Base-by-base conservation (phyloP, 1,140 invertebrate species). In the Bactericera cockerelli region DNA sequence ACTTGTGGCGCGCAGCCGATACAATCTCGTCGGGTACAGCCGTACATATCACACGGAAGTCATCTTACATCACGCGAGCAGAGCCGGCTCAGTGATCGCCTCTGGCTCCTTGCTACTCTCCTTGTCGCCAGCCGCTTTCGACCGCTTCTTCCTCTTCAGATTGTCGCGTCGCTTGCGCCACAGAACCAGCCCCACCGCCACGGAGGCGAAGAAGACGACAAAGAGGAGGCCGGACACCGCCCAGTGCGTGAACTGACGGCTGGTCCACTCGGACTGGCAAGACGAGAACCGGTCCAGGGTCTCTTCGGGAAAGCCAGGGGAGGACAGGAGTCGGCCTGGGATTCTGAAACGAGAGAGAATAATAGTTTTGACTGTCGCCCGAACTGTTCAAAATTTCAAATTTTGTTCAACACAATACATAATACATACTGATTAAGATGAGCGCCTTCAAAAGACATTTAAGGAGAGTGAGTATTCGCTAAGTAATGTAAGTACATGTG, bases 41-140 rank as follows among this genome's bases (percentile, higher is more conserved):
- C n/a, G n/a, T n/a, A n/a, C n/a, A n/a, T 49, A 49, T 49, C 42
- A 49, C 42, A 49, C 42, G 19, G 42, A 49, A 49, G 42, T 49
- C 42, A 49, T 49, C 19, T 49, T 49, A 49, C 22, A 49, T 49
- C 42, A 49, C 42, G 42, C 42, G 8, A 49, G 42, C 3, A 49
- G 22, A 8, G 42, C 42, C n/a, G 42, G 42, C 19, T 49, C 42
- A 49, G n/a, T 49, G 6, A 10, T 49, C 42, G n/a, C 42, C 22
- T 49, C 42, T 6, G n/a, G n/a, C 8, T 49, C 42, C 19, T 16
- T 49, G 4, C 8, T 49, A 49, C 19, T n/a, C n/a, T 49, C n/a
- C 22, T 49, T n/a, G 4, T 6, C 42, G 3, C n/a, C 42, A 49
- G 42, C 22, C 3, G 4, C 19, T 11, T 10, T 36, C 22, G n/a